Base-by-base conservation (phyloP, 2,113 vertebrate species). In the Onychostoma macrolepis region DNA sequence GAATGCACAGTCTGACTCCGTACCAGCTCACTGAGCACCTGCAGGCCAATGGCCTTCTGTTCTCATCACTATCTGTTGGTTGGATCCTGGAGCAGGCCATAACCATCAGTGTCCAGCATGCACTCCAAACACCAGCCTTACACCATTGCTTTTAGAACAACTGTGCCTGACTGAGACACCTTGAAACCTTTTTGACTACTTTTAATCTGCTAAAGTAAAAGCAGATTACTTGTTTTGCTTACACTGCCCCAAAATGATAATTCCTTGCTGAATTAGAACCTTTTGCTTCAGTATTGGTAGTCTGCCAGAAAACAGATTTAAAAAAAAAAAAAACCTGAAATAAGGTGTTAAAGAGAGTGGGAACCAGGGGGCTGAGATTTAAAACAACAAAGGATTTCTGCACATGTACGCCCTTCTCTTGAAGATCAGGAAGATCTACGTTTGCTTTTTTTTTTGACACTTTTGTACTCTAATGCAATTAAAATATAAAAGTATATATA, bases 1-100 rank as follows among this genome's bases (percentile, higher is more conserved):
- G 89, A 41, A 93, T 84, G n/a, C 86, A 91, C 72, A 91, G 50
- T 81, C 89, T 90, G 0, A 90, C 63, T 53, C 88, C 69, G 28
- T 87, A 91, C 89, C 92, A 90, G 91, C 90, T 93, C 79, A 91
- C 75, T 1, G 89, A 90, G 2, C 86, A 83, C 41, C 92, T 89
- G 82, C 88, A 80, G 74, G 86, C 90, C 83, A 92, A 88, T 65
- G 77, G 79, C 80, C 50, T 87, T 85, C 65, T 45, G 71, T 89
- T 87, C 5, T 85, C 43, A 9, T 86, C 85, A 12, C 61, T 85
- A 33, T 80, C 28, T 38, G 45, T 9, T 30, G 38, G 65, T 8
- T 90, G 83, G 58, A 80, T 19, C 84, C 80, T 33, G 4, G 63
- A 87, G 76, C 87, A 45, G 9, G 87, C 87, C 92, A 92, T 91